phyloP scores from a whole-genome alignment of 2,113 vertebrate species.

The Pseudopodoces humilis region DNA sequence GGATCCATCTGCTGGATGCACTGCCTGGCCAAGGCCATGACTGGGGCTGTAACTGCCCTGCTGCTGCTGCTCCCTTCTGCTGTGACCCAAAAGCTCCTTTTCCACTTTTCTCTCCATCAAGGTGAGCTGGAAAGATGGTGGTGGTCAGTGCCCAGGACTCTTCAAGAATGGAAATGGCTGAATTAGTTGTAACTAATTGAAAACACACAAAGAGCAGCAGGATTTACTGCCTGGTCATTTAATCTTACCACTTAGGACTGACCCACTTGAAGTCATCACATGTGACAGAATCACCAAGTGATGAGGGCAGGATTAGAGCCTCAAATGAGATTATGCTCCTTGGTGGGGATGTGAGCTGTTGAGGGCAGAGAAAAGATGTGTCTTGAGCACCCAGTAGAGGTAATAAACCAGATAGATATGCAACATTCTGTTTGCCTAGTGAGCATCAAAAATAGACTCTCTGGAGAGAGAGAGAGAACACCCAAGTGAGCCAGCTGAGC shows the following conservation, averaged over 20 bases:
- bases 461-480: not conserved
- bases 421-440: not conserved
- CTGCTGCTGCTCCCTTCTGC: not conserved
- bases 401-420: not conserved
- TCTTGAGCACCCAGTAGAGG: not conserved
- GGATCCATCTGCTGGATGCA: not conserved
- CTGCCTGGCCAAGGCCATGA: not conserved
- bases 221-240: not conserved
- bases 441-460: conserved; percentile 38
- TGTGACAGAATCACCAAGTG: conserved; percentile 18
- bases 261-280: not conserved
- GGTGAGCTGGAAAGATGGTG: not conserved
- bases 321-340: not conserved
- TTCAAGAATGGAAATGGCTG: not conserved
- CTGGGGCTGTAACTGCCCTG: not conserved
- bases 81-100: not conserved
- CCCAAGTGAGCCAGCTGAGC: not conserved
- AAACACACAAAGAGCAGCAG: not conserved
- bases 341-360: not conserved
- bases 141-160: not conserved
- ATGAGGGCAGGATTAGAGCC: not conserved
- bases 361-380: not conserved
- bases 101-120: not conserved
- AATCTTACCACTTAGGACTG: not conserved
- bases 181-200: not conserved